Evolutionary conservation across 2,797 vertebrate genomes (phyloP).

Genomic region (Novumbra hubbsi): DNA sequence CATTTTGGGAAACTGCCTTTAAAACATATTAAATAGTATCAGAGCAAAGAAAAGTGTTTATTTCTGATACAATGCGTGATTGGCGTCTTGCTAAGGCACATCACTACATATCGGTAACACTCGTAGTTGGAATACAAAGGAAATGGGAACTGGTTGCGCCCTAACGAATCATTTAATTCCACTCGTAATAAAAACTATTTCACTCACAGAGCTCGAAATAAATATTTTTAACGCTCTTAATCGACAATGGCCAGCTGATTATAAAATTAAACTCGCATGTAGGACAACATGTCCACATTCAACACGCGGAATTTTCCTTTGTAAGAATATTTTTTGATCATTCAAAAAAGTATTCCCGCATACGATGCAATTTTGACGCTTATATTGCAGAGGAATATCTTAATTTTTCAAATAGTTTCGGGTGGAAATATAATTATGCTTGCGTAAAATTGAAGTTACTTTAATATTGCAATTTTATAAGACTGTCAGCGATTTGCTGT

Average conservation of each 20-base stretch:
- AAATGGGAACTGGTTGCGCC: conserved; percentile 18
- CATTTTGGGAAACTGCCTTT: conserved; percentile 80
- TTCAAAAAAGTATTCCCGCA: conserved; percentile 31
- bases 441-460: conserved; percentile 28
- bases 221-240: conserved; percentile 33
- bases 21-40: conserved; percentile 56
- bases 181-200: conserved; percentile 42
- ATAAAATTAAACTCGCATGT: not conserved
- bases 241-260: conserved; percentile 15
- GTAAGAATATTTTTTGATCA: conserved; percentile 18
- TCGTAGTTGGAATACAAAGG: conserved; percentile 23
- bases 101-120: conserved; percentile 16
- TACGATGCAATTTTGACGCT: conserved; percentile 14
- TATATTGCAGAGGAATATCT: not conserved
- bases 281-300: conserved; percentile 14
- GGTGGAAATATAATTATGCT: not conserved
- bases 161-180: conserved; percentile 33
- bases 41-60: conserved; percentile 52
- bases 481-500: conserved; percentile 22
- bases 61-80: conserved; percentile 37
- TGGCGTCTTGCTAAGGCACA: conserved; percentile 15
- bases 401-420: not conserved
- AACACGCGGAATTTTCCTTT: conserved; percentile 19
- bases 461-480: conserved; percentile 20
- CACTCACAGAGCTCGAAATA: conserved; percentile 33